These are phyloP conservation scores for Bubo bubo DNA, from an alignment of 2,113 vertebrate species.

Conservation along the genomic window DNA sequence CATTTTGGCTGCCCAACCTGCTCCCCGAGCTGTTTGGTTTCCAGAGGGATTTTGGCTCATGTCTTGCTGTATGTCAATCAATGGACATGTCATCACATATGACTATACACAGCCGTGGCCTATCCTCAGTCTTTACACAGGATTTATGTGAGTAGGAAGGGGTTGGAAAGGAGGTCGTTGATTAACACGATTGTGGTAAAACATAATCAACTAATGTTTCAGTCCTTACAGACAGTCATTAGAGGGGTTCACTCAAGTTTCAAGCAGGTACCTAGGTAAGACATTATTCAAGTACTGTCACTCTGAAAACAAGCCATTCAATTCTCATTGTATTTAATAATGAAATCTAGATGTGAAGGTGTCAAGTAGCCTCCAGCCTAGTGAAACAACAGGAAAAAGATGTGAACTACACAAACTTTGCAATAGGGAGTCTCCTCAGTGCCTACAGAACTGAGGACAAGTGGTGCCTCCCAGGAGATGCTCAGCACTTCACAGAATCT, in stretches of 20 bases:
- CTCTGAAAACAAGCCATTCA: background rate
- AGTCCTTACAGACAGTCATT: background rate
- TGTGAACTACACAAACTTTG: background rate
- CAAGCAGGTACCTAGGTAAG: background rate
- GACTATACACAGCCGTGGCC: background rate
- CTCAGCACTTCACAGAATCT: background rate
- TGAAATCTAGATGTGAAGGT: background rate
- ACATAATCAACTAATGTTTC: background rate
- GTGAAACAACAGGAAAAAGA: background rate
- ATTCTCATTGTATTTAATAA: background rate
- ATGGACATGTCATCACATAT: background rate
- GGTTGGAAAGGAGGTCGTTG: background rate
- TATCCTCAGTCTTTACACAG: background rate
- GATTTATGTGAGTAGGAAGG: background rate
- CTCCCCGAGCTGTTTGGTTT: background rate
- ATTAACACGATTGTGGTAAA: background rate
- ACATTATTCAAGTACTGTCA: background rate
- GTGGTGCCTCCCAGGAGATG: background rate
- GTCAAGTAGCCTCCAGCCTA: background rate
- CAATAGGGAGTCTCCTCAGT: background rate
- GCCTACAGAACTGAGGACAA: background rate
- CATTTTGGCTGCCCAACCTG: background rate
- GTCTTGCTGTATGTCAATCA: background rate
- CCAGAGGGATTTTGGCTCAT: background rate
- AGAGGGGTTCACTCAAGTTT: background rate